These are phyloP conservation scores for Diarsia rubi DNA, from an alignment of 2,888 invertebrate genomes.

Conservation along the genomic window DNA sequence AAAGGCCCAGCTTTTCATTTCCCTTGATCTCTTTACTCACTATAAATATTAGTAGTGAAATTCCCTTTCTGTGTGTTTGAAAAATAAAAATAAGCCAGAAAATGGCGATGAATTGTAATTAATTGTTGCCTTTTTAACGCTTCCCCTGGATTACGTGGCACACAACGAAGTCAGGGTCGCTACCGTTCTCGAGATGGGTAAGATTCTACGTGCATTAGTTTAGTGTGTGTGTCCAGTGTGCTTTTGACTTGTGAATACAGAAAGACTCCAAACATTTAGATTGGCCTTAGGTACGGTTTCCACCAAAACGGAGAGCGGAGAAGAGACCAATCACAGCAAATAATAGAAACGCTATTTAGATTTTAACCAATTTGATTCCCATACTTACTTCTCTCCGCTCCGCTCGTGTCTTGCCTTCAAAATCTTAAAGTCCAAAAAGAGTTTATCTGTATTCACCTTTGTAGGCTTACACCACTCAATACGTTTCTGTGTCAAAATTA, in stretches of 20 bases:
- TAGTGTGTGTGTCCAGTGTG: conserved; percentile 20
- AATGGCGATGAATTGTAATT: conserved; percentile 88
- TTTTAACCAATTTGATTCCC: not conserved
- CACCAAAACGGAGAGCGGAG: not conserved
- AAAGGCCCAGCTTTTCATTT: not conserved
- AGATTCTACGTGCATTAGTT: conserved; percentile 71
- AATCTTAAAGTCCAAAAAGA: not conserved
- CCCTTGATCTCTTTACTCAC: not conserved
- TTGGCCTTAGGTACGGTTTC: not conserved
- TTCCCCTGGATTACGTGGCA: conserved; percentile 87
- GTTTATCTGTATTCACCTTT: conserved; percentile 20
- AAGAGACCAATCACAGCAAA: not conserved
- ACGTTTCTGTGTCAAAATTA: conserved; percentile 6
- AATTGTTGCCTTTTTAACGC: conserved; percentile 91
- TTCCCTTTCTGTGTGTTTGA: conserved; percentile 10
- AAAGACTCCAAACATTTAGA: not conserved
- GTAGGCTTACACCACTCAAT: not conserved
- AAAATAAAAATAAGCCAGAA: conserved; percentile 58
- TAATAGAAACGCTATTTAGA: not conserved
- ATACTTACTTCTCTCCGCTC: not conserved
- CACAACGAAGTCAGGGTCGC: conserved; percentile 93
- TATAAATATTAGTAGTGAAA: not conserved
- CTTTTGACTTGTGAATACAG: conserved; percentile 8
- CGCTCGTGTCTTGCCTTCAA: not conserved
- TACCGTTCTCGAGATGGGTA: conserved; percentile 94